Conservation (phyloP, 2,797 vertebrate genomes). For the Brachymystax lenok region DNA sequence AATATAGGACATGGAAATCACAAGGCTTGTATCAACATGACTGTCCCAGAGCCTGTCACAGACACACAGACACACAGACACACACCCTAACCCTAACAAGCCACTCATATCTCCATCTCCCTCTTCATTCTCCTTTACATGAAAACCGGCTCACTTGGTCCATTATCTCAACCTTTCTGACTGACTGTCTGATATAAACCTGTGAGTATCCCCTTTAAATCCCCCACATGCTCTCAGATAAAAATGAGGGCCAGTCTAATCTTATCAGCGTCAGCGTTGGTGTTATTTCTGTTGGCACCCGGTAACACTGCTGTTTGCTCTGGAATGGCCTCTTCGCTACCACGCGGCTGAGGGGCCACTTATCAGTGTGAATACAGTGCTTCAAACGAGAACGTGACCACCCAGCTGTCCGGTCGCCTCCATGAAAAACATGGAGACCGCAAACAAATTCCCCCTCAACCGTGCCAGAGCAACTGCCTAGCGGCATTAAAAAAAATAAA, state of each 20-base stretch:
- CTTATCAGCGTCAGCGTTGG: slow-evolving; percentile 60
- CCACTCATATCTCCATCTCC: neutral
- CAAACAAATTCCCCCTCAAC: slow-evolving; percentile 23
- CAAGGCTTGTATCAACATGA: neutral
- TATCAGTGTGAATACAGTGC: slow-evolving; percentile 55
- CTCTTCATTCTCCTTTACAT: neutral
- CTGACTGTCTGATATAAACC: neutral
- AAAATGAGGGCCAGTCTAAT: slow-evolving; percentile 43
- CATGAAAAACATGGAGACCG: slow-evolving; percentile 32
- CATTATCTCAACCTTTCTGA: neutral
- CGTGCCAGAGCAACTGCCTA: too few relatives aligned
- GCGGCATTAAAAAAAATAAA: slow-evolving; percentile 26
- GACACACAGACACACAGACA: too few relatives aligned
- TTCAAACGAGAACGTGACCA: slow-evolving; percentile 40
- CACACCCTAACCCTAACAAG: neutral
- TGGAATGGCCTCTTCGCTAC: slow-evolving; percentile 47
- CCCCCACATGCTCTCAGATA: slow-evolving; percentile 29
- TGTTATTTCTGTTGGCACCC: slow-evolving; percentile 70
- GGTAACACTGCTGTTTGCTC: slow-evolving; percentile 58
- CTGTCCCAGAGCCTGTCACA: neutral
- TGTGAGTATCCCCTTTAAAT: neutral
- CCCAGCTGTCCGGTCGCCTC: slow-evolving; percentile 33
- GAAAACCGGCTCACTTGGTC: neutral
- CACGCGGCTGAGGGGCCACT: slow-evolving; percentile 17
- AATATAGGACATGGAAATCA: neutral